Conservation (phyloP, 2,797 vertebrate genomes). For the Crypturellus tataupa region DNA sequence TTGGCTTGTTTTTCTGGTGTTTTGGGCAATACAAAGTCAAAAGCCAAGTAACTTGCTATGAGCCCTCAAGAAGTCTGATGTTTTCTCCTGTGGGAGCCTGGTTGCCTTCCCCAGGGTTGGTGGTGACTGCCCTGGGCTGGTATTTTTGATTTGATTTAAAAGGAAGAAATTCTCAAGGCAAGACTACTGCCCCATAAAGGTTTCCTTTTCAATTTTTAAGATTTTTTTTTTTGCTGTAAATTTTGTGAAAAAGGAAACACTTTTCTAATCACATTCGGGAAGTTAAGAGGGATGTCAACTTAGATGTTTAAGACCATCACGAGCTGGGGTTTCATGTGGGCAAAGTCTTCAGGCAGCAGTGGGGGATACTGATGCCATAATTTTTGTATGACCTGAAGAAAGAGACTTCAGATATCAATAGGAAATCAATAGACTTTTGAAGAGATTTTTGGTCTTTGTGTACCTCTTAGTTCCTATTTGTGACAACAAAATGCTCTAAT, state of each 20-base stretch:
- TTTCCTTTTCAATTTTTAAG: background rate
- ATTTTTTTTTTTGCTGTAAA: background rate
- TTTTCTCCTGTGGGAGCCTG: background rate
- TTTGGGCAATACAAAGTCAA: background rate
- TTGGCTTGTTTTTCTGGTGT: background rate
- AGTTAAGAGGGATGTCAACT: background rate
- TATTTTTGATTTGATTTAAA: background rate
- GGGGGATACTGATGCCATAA: background rate
- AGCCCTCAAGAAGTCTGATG: background rate
- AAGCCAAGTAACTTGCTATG: background rate
- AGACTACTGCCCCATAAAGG: too few relatives aligned
- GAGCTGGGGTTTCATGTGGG: background rate
- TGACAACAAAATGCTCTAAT: background rate
- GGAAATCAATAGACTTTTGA: background rate
- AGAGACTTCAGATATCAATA: background rate
- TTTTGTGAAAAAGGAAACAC: background rate
- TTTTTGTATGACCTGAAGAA: background rate
- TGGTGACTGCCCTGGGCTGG: background rate
- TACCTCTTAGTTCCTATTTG: background rate
- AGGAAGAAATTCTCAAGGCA: background rate
- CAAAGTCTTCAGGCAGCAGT: background rate
- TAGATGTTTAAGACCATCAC: background rate
- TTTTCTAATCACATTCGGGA: background rate
- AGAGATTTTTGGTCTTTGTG: background rate
- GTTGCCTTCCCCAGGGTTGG: background rate